A percentile compares a stretch with the other conserved stretches of the same genome.
phyloP scores from a whole-genome alignment of 2,888 invertebrate genomes.

The Odontocolon sp. region DNA sequence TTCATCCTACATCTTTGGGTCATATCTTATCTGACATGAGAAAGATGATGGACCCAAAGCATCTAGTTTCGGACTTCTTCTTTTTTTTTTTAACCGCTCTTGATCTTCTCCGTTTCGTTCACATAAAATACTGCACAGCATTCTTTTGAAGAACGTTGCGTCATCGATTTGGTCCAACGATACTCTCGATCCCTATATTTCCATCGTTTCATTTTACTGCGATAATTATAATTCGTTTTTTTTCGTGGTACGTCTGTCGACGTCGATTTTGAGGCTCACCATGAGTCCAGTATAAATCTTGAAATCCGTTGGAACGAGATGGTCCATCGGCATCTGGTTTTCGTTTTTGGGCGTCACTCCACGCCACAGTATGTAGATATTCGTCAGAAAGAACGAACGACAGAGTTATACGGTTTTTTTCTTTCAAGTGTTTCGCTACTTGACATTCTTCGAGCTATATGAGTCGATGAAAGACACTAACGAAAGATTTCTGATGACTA shows the following conservation, averaged over 20 bases:
- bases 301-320: slow-evolving; percentile 14
- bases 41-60: not conserved
- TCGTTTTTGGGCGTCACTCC: slow-evolving; percentile 48
- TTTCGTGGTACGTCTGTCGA: not conserved
- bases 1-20: not conserved
- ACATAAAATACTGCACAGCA: slow-evolving; percentile 16
- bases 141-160: slow-evolving; percentile 15
- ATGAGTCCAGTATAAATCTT: not conserved
- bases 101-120: not conserved
- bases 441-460: slow-evolving; percentile 5
- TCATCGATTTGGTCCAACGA: slow-evolving; percentile 10
- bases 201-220: slow-evolving; percentile 33
- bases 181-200: not conserved
- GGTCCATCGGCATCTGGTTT: slow-evolving; percentile 52
- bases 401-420: slow-evolving; percentile 5
- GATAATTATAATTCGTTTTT: slow-evolving; percentile 14
- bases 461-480: too few species aligned
- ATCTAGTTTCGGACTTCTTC: not conserved
- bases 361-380: not conserved
- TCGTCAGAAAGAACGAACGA: not conserved
- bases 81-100: not conserved
- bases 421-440: slow-evolving; percentile 13
- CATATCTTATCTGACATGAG: slow-evolving; percentile 41
- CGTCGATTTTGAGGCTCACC: not conserved
- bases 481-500: too few species aligned